Base-by-base conservation (phyloP, 2,797 vertebrate genomes). In the Sandelia bainsii region DNA sequence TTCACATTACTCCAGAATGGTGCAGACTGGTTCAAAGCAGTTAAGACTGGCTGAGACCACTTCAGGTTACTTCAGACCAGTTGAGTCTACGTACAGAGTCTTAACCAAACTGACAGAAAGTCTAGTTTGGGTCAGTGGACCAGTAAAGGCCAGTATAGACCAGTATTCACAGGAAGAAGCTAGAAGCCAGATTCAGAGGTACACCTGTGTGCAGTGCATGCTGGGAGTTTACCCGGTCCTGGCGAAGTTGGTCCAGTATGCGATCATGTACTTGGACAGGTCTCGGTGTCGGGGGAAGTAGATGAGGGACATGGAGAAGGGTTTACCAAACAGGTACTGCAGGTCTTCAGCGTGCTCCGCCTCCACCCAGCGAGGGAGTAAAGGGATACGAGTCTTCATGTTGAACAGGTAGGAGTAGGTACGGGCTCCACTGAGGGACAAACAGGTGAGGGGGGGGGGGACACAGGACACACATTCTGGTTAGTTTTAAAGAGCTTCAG, bases 181-280 rank as follows among this genome's bases (percentile, higher is more conserved):
- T n/a, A 29, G 6, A 29, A 29, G 27, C 27, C 27, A 29, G 27
- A 29, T 11, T n/a, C 22, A 10, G 25, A 32, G 6, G 42, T 16
- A 34, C 8, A 23, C 20, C 4, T 32, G 12, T 51, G 46, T 45
- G 62, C 22, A 49, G 45, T 75, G 84, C 44, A 66, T 72, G 52
- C 23, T 59, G 53, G 60, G 44, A 58, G 11, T 89, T 95, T 92
- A 97, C 96, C 96, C 96, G 0, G 93, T 95, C 51, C 62, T 93
- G 76, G 96, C 96, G 17, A 97, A 97, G 86, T 97, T 97, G 89
- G 95, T 97, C 96, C 96, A 97, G 85, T 97, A 97, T 19, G 96
- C 93, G 0, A 97, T 97, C 93, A 98, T 92, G 86, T 85, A 51
- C 8, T 32, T 11, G 0, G 96, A 93, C 45, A 97, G 89, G 0